phyloP scores from a whole-genome alignment of 2,888 invertebrate species.

The Calliopum simillimum region DNA sequence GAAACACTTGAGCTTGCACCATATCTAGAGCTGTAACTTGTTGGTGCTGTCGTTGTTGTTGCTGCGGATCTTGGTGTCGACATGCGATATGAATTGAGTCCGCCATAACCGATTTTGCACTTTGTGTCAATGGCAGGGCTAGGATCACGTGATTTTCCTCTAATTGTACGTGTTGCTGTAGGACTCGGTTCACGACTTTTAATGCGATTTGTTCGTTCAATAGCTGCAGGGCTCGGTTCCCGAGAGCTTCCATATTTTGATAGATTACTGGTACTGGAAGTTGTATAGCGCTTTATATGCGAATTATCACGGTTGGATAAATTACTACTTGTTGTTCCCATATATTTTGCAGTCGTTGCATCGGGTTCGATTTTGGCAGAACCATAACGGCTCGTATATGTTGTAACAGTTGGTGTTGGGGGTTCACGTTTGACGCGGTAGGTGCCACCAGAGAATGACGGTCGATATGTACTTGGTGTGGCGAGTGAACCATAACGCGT shows the following conservation, averaged over 20 bases:
- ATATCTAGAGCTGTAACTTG: conserved; percentile 49
- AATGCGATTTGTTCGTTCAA: conserved; percentile 60
- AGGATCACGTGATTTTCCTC: conserved; percentile 67
- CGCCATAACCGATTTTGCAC: conserved; percentile 51
- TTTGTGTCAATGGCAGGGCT: conserved; percentile 68
- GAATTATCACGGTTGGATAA: conserved; percentile 4
- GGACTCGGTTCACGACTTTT: conserved; percentile 73
- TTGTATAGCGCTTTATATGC: conserved; percentile 56
- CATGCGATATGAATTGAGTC: conserved; percentile 51
- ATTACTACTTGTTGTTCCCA: background rate
- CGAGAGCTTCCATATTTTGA: conserved; percentile 61
- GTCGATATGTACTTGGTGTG: conserved; percentile 64
- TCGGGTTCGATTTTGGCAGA: conserved; percentile 41
- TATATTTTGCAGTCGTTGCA: conserved; percentile 15
- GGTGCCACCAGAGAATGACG: conserved; percentile 67
- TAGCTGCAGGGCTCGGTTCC: conserved; percentile 64
- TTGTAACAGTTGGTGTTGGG: conserved; percentile 47
- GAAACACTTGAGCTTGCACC: conserved; percentile 40
- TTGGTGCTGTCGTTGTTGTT: conserved; percentile 26
- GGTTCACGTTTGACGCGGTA: conserved; percentile 66
- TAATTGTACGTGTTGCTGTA: conserved; percentile 56
- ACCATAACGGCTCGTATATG: conserved; percentile 63
- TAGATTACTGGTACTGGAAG: conserved; percentile 50
- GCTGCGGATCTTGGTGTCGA: conserved; percentile 48
- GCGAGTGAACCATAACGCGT: conserved; percentile 60